Evolutionary conservation across 1,140 invertebrate species (phyloP), one percentile per base, ranked within the genome.

Genomic region (Drosophila prosaltans): DNA sequence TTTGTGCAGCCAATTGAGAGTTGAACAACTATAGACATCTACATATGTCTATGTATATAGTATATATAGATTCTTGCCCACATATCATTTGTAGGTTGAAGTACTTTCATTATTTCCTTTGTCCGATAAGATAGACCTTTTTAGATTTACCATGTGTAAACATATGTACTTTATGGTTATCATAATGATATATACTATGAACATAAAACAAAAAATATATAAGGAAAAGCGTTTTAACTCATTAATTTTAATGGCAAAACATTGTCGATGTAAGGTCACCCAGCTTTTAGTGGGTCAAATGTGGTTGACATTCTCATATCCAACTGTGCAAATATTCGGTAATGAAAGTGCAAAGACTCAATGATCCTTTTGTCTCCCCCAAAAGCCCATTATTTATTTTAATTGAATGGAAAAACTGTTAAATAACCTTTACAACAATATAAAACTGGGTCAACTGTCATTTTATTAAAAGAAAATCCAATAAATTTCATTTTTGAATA

Each of bases 81-180:
- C 0, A 30, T 1, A n/a, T 11, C 64, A 43, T 59, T 57, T 63
- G 65, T 68, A 72, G 68, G 75, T 78, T 78, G 68, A 78, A 78
- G 68, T 62, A 61, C 64, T 72, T 66, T 3, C 6, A 36, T 36
- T 36, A 36, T 36, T 63, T 40, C 9, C 45, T 28, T 36, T 39
- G 30, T 16, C 39, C 51, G 75, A 78, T 78, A 72, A 78, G 75
- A 78, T 78, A 78, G 39, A 54, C 48, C 58, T 60, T 60, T 77
- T 51, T 7, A n/a, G 9, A 76, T 61, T 77, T 48, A 59, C 10
- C 16, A 24, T 3, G 16, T 39, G 57, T 21, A 39, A 59, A 39
- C 39, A 9, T 3, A 58, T 48, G 45, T 26, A 24, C 21, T 48
- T 24, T 21, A 45, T 45, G n/a, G 45, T 16, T 16, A 16, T 16